Evolutionary conservation across 2,113 vertebrate genomes (phyloP).

Genomic region (cattle (Bos taurus)): DNA sequence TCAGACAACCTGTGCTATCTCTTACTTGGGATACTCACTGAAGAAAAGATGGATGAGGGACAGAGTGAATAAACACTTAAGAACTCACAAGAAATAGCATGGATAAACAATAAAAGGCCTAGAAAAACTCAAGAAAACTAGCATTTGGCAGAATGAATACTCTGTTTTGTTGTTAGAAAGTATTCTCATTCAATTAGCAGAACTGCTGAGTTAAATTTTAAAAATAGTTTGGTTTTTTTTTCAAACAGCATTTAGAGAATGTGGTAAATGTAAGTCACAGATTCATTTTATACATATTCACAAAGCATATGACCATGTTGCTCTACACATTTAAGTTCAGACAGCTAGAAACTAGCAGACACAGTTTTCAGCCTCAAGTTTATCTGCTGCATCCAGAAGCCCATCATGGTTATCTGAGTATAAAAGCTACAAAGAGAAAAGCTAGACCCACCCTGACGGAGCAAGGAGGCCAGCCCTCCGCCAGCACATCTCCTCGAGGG

Average conservation of each 20-base stretch:
- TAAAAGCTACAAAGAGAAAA: neutral
- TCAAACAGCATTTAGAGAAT: neutral
- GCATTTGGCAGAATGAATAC: neutral
- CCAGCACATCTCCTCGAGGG: neutral
- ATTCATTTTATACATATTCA: neutral
- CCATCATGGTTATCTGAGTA: neutral
- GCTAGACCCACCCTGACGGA: neutral
- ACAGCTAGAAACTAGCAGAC: neutral
- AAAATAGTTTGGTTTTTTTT: neutral
- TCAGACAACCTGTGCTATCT: neutral
- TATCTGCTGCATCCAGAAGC: neutral
- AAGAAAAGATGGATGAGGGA: neutral
- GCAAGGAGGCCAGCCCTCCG: neutral
- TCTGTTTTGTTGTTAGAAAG: neutral
- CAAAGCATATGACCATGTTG: neutral
- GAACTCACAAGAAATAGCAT: neutral
- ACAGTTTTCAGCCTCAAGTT: neutral
- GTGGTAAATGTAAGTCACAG: neutral
- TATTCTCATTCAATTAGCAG: conserved; percentile 1
- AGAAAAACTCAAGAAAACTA: neutral
- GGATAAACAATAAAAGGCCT: neutral
- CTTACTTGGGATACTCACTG: neutral
- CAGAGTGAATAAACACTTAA: neutral
- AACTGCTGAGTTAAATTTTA: neutral
- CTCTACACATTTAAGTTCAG: neutral